phyloP scores from a whole-genome alignment of 2,113 vertebrate genomes.

The Scytalopus superciliaris region DNA sequence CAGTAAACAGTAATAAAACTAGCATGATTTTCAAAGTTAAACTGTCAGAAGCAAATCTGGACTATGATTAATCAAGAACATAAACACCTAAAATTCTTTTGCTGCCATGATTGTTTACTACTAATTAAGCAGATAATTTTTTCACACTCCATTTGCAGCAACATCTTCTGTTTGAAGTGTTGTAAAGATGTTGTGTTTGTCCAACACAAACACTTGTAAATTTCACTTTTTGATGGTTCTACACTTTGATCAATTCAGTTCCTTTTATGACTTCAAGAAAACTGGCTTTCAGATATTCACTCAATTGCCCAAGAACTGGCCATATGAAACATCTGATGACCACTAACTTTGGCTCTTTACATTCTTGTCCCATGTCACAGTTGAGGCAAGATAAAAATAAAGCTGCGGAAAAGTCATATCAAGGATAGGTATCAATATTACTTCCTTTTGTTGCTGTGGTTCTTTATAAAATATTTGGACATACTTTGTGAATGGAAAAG shows the following conservation, averaged over 20 bases:
- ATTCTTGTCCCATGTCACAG: not conserved
- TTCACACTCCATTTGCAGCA: slow-evolving; percentile 67
- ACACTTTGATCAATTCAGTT: slow-evolving; percentile 52
- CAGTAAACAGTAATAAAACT: not conserved
- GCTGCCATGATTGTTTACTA: slow-evolving; percentile 51
- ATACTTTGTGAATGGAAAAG: not conserved
- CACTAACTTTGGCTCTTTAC: not conserved
- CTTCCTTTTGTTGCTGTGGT: not conserved
- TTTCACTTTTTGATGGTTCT: slow-evolving; percentile 53
- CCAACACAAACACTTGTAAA: slow-evolving; percentile 57
- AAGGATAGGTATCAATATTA: not conserved
- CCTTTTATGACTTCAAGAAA: slow-evolving; percentile 41
- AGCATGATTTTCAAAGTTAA: not conserved
- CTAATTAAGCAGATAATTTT: slow-evolving; percentile 60
- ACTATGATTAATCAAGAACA: slow-evolving; percentile 18
- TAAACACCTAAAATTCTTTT: slow-evolving; percentile 35
- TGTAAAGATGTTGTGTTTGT: slow-evolving; percentile 49
- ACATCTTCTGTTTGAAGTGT: slow-evolving; percentile 64
- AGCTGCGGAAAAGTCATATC: not conserved
- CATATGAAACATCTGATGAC: not conserved
- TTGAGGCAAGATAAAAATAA: not conserved
- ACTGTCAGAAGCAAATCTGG: slow-evolving; percentile 1
- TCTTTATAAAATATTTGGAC: not conserved
- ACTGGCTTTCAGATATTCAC: not conserved
- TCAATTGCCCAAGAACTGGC: not conserved